Conservation (phyloP, 2,113 vertebrate species). For the Limanda limanda region DNA sequence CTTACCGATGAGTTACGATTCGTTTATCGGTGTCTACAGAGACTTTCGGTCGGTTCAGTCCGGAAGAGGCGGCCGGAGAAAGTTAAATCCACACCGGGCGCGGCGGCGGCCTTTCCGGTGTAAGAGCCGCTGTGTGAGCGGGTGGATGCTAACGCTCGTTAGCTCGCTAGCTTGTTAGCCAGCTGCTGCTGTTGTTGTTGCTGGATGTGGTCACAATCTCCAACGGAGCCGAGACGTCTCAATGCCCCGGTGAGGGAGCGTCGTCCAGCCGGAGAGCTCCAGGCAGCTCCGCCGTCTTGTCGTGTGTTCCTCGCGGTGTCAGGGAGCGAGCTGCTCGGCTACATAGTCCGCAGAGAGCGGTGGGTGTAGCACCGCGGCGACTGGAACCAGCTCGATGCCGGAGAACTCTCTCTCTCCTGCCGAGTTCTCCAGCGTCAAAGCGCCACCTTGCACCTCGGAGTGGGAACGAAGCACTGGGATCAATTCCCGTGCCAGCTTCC, state of each 20-base stretch:
- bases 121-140: constrained; percentile 29
- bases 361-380: not conserved
- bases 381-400: not conserved
- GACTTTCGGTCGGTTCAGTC: constrained; percentile 18
- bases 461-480: not conserved
- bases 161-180: constrained; percentile 45
- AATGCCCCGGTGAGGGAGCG: not conserved
- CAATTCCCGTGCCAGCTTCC: too few species aligned
- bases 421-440: not conserved
- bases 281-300: not conserved
- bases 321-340: not conserved
- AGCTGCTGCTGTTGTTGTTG: not conserved
- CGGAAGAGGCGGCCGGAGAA: constrained; percentile 34
- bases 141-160: constrained; percentile 24
- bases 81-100: constrained; percentile 73
- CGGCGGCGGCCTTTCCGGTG: constrained; percentile 65
- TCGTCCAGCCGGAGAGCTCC: not conserved
- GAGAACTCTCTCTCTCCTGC: constrained; percentile 12
- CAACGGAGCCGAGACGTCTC: not conserved
- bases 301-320: not conserved
- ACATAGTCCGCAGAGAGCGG: constrained; percentile 17
- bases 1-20: constrained; percentile 46
- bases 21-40: constrained; percentile 11
- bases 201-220: constrained; percentile 9
- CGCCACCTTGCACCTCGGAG: constrained; percentile 49